phyloP scores from a whole-genome alignment of 2,797 vertebrate genomes.

The Spinus olivaceus region DNA sequence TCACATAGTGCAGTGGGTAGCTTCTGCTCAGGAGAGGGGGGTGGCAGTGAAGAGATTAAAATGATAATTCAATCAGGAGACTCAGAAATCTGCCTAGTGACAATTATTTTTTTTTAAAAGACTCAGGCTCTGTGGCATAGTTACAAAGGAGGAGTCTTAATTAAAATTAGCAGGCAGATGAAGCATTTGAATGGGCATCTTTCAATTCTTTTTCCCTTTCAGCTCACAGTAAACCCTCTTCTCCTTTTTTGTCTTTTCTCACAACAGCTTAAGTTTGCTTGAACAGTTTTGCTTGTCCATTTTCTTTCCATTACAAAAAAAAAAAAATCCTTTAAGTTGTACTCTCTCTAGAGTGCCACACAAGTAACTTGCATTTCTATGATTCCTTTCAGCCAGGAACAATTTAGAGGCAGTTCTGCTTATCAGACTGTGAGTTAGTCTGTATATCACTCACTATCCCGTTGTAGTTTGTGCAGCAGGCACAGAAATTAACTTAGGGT shows the following conservation, averaged over 20 bases:
- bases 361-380: conserved; percentile 28
- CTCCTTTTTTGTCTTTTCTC: conserved; percentile 13
- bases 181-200: conserved; percentile 56
- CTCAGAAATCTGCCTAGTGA: conserved; percentile 58
- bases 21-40: background rate
- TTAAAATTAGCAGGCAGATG: conserved; percentile 61
- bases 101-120: background rate
- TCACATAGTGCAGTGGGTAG: conserved; percentile 17
- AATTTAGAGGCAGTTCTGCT: conserved; percentile 8
- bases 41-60: conserved; percentile 34
- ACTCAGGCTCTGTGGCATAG: conserved; percentile 4
- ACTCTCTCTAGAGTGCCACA: background rate
- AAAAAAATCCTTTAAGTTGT: background rate
- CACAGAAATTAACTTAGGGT: background rate
- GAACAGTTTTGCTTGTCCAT: conserved; percentile 4
- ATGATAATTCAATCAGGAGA: conserved; percentile 57
- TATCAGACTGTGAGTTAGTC: background rate
- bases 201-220: conserved; percentile 49
- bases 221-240: conserved; percentile 17
- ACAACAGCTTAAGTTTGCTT: conserved; percentile 39
- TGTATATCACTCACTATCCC: background rate
- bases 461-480: background rate
- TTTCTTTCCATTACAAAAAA: conserved; percentile 3
- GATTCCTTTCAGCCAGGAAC: conserved; percentile 2
- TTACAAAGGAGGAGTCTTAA: conserved; percentile 60